These are phyloP conservation scores for Chrysina gloriosa DNA, from an alignment of 2,888 invertebrate genomes.

Conservation along the genomic window DNA sequence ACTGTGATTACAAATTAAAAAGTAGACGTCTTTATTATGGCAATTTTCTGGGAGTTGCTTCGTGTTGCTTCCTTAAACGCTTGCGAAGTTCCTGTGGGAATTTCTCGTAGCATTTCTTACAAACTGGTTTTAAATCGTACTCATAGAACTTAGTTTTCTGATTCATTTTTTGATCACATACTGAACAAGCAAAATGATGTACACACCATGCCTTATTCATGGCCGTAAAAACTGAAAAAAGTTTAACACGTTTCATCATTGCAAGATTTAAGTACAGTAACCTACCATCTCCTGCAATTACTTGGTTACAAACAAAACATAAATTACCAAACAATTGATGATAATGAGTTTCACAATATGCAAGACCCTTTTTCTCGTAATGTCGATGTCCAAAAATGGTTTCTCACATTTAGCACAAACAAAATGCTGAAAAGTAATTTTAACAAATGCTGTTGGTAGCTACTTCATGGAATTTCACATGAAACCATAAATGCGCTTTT, in stretches of 20 bases:
- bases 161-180: constrained; percentile 96
- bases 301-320: constrained; percentile 98
- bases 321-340: constrained; percentile 99
- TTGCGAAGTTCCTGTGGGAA: constrained; percentile 95
- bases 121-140: constrained; percentile 97
- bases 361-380: constrained; percentile 97
- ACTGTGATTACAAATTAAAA: too few relatives aligned
- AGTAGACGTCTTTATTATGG: constrained; percentile 9
- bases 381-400: constrained; percentile 99
- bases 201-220: constrained; percentile 99
- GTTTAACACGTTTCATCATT: not conserved
- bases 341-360: constrained; percentile 99
- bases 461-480: too few relatives aligned
- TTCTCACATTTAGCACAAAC: constrained; percentile 99
- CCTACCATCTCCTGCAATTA: constrained; percentile 96
- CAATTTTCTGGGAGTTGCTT: constrained; percentile 72
- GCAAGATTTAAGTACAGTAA: constrained; percentile 43
- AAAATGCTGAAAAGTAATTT: constrained; percentile 84
- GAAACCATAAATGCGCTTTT: too few relatives aligned
- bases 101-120: constrained; percentile 98
- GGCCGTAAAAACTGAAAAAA: constrained; percentile 89
- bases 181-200: constrained; percentile 97
- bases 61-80: constrained; percentile 89
- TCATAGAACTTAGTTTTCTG: constrained; percentile 99
- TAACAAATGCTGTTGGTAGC: too few relatives aligned